phyloP scores from a whole-genome alignment of 1,140 invertebrate species.

The Drosophila erecta region DNA sequence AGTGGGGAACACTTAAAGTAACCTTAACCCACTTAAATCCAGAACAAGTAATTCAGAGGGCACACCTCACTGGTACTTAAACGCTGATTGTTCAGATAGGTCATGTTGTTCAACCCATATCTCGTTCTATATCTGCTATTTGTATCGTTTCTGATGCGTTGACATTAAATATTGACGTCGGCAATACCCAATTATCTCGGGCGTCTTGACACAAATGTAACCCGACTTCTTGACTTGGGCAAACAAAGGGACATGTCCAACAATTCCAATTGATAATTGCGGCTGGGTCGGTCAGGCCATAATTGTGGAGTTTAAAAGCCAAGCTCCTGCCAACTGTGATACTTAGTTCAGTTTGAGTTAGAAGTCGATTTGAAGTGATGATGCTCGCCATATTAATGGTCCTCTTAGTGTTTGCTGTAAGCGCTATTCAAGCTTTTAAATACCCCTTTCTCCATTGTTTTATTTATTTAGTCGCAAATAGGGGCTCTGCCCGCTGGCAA shows the following conservation, averaged over 20 bases:
- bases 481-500: conserved; percentile 30
- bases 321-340: background rate
- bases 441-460: background rate
- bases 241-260: conserved; percentile 53
- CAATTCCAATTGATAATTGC: conserved; percentile 63
- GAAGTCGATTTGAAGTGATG: conserved; percentile 11
- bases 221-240: conserved; percentile 32
- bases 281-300: conserved; percentile 43
- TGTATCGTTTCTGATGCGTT: conserved; percentile 21
- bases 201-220: conserved; percentile 75
- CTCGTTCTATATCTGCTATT: conserved; percentile 11
- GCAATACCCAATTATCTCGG: conserved; percentile 63
- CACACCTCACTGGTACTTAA: background rate
- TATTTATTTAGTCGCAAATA: background rate
- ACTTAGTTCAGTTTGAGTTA: conserved; percentile 34
- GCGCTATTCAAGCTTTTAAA: background rate
- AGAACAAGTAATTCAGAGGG: background rate
- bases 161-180: conserved; percentile 64
- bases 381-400: conserved; percentile 25
- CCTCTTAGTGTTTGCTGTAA: conserved; percentile 30
- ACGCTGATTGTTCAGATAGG: conserved; percentile 1
- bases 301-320: conserved; percentile 54
- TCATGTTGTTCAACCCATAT: background rate
- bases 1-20: background rate
- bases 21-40: conserved; percentile 10